A percentile compares a stretch with the other conserved stretches of the same genome.
Conservation (phyloP, 2,113 vertebrate species). For the Macquaria ambigua region DNA sequence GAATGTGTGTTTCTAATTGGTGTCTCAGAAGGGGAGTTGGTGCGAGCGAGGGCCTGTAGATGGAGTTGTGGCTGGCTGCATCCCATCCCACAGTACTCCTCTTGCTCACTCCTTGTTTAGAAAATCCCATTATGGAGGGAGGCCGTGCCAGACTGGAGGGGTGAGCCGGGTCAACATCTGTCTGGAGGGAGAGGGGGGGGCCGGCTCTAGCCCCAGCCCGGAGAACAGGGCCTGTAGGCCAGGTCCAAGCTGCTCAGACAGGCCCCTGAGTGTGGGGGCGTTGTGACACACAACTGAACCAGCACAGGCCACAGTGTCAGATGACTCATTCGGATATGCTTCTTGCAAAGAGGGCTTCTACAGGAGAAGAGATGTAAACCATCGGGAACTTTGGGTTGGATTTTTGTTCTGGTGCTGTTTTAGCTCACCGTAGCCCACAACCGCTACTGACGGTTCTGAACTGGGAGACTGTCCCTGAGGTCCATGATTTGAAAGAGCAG, state of each 20-base stretch:
- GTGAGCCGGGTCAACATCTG: conserved; percentile 84
- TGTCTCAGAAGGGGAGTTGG: conserved; percentile 55
- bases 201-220: conserved; percentile 42
- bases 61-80: conserved; percentile 72
- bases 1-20: conserved; percentile 74
- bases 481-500: not conserved
- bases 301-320: conserved; percentile 70
- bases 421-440: conserved; percentile 24
- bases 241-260: conserved; percentile 67
- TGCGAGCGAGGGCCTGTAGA: conserved; percentile 61
- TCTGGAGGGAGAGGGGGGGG: conserved; percentile 71
- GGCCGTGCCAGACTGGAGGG: conserved; percentile 79
- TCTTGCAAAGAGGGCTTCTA: conserved; percentile 57
- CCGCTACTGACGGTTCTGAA: conserved; percentile 33
- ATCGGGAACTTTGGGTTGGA: conserved; percentile 29
- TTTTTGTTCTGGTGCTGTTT: conserved; percentile 37
- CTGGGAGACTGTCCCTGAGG: not conserved
- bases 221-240: conserved; percentile 59
- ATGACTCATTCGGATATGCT: conserved; percentile 71
- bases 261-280: conserved; percentile 71
- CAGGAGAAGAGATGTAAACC: conserved; percentile 51
- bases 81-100: conserved; percentile 66
- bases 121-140: conserved; percentile 82
- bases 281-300: conserved; percentile 77
- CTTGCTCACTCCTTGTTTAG: conserved; percentile 81